Evolutionary conservation across 30 jellyfish, hydroid and myxozoan genomes (phyloP).

Genomic region (Sanderia malayensis): DNA sequence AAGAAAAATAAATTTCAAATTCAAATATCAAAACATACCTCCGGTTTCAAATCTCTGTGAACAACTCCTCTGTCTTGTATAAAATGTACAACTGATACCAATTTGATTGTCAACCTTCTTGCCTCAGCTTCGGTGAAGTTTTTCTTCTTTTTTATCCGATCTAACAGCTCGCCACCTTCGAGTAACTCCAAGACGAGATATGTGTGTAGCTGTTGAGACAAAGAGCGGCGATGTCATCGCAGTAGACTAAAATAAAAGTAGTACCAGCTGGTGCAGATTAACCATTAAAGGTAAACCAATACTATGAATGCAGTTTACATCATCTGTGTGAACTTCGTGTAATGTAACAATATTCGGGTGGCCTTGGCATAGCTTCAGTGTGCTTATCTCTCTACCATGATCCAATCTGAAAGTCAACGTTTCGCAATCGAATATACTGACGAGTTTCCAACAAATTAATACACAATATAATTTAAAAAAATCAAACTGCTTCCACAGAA

Average conservation of each 20-base stretch:
- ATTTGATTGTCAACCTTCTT: constrained; percentile 60
- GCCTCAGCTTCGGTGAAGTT: constrained; percentile 94
- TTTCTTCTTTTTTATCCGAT: constrained; percentile 72
- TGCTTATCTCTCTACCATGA: constrained; percentile 72
- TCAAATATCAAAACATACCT: too few relatives aligned
- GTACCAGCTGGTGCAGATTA: too few relatives aligned
- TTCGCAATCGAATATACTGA: neutral
- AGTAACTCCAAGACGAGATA: constrained; percentile 80
- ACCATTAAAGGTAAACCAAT: too few relatives aligned
- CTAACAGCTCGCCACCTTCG: constrained; percentile 91
- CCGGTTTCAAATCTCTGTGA: constrained; percentile 95
- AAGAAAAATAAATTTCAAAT: too few relatives aligned
- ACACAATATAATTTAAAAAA: too few relatives aligned
- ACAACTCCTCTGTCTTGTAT: constrained; percentile 94
- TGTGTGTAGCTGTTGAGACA: constrained; percentile 85
- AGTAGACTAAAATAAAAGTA: too few relatives aligned
- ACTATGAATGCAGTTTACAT: too few relatives aligned
- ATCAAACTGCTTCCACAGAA: too few relatives aligned
- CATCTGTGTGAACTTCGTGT: constrained; percentile 92
- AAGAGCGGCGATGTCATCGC: too few relatives aligned
- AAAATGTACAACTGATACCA: constrained; percentile 84
- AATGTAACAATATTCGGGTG: constrained; percentile 92
- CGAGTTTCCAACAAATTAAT: too few relatives aligned
- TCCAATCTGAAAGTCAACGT: constrained; percentile 43
- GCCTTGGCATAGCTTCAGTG: constrained; percentile 74